A percentile compares a stretch with the other conserved stretches of the same genome.
Evolutionary conservation across 2,888 invertebrate species (phyloP).

Genomic region (Sceliomorpha sp.): DNA sequence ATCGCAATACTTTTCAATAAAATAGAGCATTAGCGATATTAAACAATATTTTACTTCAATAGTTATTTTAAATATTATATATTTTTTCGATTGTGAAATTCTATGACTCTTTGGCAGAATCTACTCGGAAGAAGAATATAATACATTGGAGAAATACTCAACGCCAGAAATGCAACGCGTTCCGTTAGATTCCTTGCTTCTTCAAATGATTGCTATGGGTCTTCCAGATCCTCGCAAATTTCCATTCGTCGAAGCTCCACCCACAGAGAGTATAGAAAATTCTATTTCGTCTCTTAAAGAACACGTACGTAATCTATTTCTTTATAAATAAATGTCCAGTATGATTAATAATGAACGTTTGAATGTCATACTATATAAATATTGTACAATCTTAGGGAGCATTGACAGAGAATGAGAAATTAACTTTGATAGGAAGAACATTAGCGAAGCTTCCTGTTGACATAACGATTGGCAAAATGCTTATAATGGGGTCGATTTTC

Average conservation of each 20-base stretch:
- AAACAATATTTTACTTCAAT: slow-evolving; percentile 3
- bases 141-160: slow-evolving; percentile 90
- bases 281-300: slow-evolving; percentile 92
- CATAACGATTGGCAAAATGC: slow-evolving; percentile 96
- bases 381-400: slow-evolving; percentile 90
- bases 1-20: slow-evolving; percentile 96
- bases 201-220: slow-evolving; percentile 97
- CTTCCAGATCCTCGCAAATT: slow-evolving; percentile 94
- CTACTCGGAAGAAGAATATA: slow-evolving; percentile 91
- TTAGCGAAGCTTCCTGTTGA: slow-evolving; percentile 96
- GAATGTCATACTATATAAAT: no score
- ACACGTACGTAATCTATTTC: slow-evolving; percentile 84
- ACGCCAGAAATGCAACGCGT: slow-evolving; percentile 97
- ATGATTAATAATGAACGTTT: no score
- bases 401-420: slow-evolving; percentile 87
- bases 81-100: background rate
- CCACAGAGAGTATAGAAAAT: slow-evolving; percentile 90
- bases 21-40: slow-evolving; percentile 96
- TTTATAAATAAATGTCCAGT: no score
- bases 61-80: slow-evolving; percentile 4
- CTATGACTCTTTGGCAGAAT: slow-evolving; percentile 83
- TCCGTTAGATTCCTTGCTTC: slow-evolving; percentile 93
- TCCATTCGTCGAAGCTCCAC: slow-evolving; percentile 97
- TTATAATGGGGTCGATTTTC: slow-evolving; percentile 94
- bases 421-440: slow-evolving; percentile 93